These are phyloP conservation scores for Sebastes miniatus DNA, from an alignment of 2,797 vertebrate genomes.

Conservation along the genomic window DNA sequence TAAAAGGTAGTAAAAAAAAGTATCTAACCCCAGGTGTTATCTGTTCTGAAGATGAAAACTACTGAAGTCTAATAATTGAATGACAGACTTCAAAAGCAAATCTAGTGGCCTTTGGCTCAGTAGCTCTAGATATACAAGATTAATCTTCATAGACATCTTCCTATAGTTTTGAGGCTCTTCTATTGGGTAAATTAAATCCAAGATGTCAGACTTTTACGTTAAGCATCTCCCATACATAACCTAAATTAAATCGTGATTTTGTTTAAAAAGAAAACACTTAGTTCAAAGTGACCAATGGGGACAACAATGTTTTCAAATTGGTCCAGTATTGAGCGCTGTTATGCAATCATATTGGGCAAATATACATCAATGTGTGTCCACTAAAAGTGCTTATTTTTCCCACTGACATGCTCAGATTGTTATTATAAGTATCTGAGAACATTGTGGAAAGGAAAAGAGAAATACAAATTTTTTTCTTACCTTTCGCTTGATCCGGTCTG, in stretches of 20 bases:
- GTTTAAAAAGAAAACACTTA: not conserved
- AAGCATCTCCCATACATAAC: not conserved
- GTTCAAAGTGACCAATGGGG: not conserved
- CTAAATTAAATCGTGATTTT: not conserved
- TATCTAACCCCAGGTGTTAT: not conserved
- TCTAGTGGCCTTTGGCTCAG: not conserved
- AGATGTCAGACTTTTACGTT: too few relatives aligned
- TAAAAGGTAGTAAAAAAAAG: not conserved
- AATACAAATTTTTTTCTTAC: accelerated
- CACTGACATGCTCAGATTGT: not conserved
- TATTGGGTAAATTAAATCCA: too few relatives aligned
- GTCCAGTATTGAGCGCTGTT: not conserved
- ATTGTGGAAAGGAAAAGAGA: not conserved
- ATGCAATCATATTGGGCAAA: too few relatives aligned
- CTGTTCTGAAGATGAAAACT: not conserved
- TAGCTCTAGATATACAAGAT: not conserved
- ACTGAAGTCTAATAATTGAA: not conserved
- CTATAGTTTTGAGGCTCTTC: too few relatives aligned
- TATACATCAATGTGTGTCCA: not conserved
- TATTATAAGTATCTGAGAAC: too few relatives aligned
- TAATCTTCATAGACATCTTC: too few relatives aligned
- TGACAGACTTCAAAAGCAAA: not conserved
- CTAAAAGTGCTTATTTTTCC: not conserved
- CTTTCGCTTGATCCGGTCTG: not conserved
- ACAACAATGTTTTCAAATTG: not conserved